Base-by-base conservation (phyloP, 2,797 vertebrate species). In the Austrolebias charrua region DNA sequence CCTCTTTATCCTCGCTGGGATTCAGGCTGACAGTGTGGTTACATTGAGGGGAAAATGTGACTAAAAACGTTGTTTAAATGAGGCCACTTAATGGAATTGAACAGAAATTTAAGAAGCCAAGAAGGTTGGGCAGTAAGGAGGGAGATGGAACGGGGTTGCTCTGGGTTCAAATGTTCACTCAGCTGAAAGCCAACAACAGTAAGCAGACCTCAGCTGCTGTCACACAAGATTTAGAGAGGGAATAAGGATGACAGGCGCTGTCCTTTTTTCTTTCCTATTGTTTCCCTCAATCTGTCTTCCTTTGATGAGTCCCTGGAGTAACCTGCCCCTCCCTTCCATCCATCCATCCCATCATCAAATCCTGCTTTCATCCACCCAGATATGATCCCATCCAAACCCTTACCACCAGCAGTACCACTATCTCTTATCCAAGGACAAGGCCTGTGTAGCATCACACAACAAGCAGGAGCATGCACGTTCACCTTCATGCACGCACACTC, bases 51-150 rank as follows among this genome's bases (percentile, higher is more conserved):
- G 84, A 88, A 90, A 87, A 91, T 76, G 69, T 90, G 86, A 93
- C 92, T 92, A 87, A 90, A 70, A 82, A 74, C 81, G 89, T 87
- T 90, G 90, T 93, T 89, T 52, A 19, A 58, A 91, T 90, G 92
- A 92, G 95, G 94, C 89, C 93, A 88, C 81, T 81, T 93, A 94
- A 95, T 94, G 91, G 93, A 94, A 93, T 73, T 88, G 89, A 91
- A 90, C 88, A 87, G 69, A 51, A 55, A 76, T 81, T 49, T 45
- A 76, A 67, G 50, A 43, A 64, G 44, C 7, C 0, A 48, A 62
- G 58, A 31, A 63, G 65, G 61, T 47, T 60, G 60, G 45, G 18
- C 28, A 51, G 57, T 28, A 46, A 65, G 38, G 49, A 46, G 58
- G 51, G 40, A 35, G 19, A 40, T 29, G 31, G 24, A 49, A 71